Base-by-base conservation (phyloP, 2,888 invertebrate genomes). In the Tryphoninae sp. region DNA sequence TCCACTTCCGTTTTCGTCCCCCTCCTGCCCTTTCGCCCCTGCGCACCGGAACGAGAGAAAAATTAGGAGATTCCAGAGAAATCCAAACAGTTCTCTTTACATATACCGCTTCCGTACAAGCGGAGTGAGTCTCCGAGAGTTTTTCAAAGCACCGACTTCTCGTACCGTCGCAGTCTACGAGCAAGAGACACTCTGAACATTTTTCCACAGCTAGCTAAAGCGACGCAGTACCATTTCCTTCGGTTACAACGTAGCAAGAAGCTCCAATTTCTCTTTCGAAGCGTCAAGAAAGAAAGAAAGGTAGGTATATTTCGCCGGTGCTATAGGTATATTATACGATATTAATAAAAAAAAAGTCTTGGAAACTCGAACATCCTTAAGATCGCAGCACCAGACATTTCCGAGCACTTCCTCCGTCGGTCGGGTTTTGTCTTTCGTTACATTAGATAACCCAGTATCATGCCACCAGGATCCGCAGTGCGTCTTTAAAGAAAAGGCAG, bases 31-130 rank as follows among this genome's bases (percentile, higher is more conserved):
- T 58, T 55, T 40, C 40, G 13, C 13, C 13, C 1, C 42, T 22
- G 22, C 62, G 65, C 16, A 13, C 62, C 53, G 65, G 62, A 40
- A 45, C 40, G 78, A 76, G 78, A 55, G 80, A 80, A 78, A 74
- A 83, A 78, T 78, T 74, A 74, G 78, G 51, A 58, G 23, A 75
- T 83, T 62, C 53, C 22, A 26, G 59, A 8, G 58, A 69, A 78
- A 78, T 74, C 69, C 68, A 23, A n/a, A 33, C 49, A 59, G 55
- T 42, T 81, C 22, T 64, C 22, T 55, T 40, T 45, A 62, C 45
- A 69, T 68, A 33, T 67, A 26, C 42, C 53, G 58, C 40, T 33
- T 16, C 68, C 40, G 51, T 61, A 22, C 67, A 42, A 22, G 40
- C 23, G 13, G 53, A 61, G 74, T 61, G 64, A 23, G 49, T 62